A percentile compares a stretch with the other conserved stretches of the same genome.
phyloP scores from a whole-genome alignment of 2,888 invertebrate species.

The Papilio protenor region DNA sequence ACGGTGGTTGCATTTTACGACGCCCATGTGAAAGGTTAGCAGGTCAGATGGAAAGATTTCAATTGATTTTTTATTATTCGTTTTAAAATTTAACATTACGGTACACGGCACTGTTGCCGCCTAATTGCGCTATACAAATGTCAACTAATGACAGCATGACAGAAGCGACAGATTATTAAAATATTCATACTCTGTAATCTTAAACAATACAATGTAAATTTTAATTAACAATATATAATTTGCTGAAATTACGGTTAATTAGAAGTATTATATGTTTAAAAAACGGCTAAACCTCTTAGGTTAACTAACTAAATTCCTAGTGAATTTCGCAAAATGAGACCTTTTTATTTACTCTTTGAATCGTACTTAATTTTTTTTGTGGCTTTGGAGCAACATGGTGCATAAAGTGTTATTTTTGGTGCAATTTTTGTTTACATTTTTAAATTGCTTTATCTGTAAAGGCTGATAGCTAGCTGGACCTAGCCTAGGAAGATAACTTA shows the following conservation, averaged over 20 bases:
- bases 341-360: no score
- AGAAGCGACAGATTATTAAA: slow-evolving; percentile 19
- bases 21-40: slow-evolving; percentile 37
- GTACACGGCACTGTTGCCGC: slow-evolving; percentile 35
- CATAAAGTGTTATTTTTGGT: no score
- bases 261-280: not conserved
- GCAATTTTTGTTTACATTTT: not conserved
- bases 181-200: not conserved
- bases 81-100: slow-evolving; percentile 31
- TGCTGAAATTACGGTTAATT: not conserved
- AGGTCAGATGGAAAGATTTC: slow-evolving; percentile 37
- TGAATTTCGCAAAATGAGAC: not conserved
- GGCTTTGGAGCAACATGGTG: not conserved
- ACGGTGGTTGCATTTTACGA: slow-evolving; percentile 40
- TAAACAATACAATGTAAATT: not conserved
- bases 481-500: no score
- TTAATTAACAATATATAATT: not conserved
- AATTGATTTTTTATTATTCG: slow-evolving; percentile 28
- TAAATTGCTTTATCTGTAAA: not conserved
- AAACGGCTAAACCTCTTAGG: not conserved
- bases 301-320: not conserved
- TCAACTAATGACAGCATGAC: slow-evolving; percentile 24
- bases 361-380: not conserved
- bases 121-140: slow-evolving; percentile 41
- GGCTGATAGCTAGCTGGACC: no score